Evolutionary conservation across 2,888 invertebrate genomes (phyloP), one percentile per base, ranked within the genome.

Genomic region (Scrobipalpa costella): DNA sequence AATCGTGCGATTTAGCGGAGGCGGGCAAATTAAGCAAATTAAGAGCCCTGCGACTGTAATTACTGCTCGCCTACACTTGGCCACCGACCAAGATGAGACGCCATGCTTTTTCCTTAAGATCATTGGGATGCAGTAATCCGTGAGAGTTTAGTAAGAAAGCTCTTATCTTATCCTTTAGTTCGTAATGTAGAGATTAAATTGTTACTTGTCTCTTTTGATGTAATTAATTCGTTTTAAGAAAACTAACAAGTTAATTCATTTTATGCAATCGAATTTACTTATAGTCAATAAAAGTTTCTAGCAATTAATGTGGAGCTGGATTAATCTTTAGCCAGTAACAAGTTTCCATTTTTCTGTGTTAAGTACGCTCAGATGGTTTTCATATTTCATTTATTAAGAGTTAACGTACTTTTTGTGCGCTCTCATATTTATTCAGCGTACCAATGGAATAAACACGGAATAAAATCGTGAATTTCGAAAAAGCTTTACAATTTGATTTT

Each of bases 1-100:
- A 88, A 86, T 81, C 80, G 82, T 75, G 76, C 83, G 86, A 87
- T 87, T 88, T 86, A 86, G 84, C 83, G 80, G 55, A 55, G 55
- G 78, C 76, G 77, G 74, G 84, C 83, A 86, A 88, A 90, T 91
- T 90, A 89, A 86, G 87, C 87, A 88, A 90, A 90, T 91, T 88
- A 89, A 88, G 89, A 88, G 81, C 77, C 83, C 84, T 86, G 88
- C 84, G 86, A 83, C 83, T 83, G 88, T 87, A 88, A 90, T 90
- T 89, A 88, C 83, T 77, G 81, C 77, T 79, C 79, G 82, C 79
- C 81, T 81, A 76, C 83, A 84, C 79, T 89, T 90, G 90, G 90
- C 86, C 81, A 75, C 68, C 77, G 78, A 88, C 88, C 89, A 89
- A 77, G 68, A 70, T 68, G 70, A 57, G 47, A n/a, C 15, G 62